Evolutionary conservation across 2,113 vertebrate genomes (phyloP).

Genomic region (Otolemur garnettii): DNA sequence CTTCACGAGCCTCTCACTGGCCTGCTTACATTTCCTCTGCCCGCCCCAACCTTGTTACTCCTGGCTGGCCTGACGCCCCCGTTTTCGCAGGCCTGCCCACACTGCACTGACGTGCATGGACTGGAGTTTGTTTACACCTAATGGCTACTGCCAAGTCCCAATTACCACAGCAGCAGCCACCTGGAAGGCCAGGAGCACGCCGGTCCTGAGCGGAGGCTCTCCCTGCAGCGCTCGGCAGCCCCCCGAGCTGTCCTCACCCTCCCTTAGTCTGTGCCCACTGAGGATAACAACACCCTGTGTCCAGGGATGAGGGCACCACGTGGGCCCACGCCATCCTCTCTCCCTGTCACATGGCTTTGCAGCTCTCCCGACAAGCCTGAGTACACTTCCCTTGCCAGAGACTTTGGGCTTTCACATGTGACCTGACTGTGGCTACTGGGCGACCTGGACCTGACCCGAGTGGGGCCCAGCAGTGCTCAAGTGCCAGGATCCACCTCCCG

Average conservation of each 20-base stretch:
- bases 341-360: fast-evolving
- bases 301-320: fast-evolving
- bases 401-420: fast-evolving
- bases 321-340: fast-evolving
- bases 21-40: fast-evolving
- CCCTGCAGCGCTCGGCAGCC: not conserved
- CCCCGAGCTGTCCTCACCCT: not conserved
- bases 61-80: not conserved
- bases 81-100: not conserved
- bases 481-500: fast-evolving
- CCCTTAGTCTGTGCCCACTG: fast-evolving
- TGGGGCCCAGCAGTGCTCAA: no score
- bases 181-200: not conserved
- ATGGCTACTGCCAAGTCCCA: not conserved
- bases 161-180: fast-evolving
- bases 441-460: no score
- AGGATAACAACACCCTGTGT: fast-evolving
- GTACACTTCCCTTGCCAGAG: fast-evolving
- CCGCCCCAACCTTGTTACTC: fast-evolving
- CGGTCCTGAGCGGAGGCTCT: not conserved
- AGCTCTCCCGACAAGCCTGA: fast-evolving
- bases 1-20: fast-evolving
- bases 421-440: fast-evolving
- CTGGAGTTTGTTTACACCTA: not conserved
- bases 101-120: not conserved